These are phyloP conservation scores for Drosophila anomalipes DNA, from an alignment of 2,888 invertebrate genomes.

Conservation along the genomic window DNA sequence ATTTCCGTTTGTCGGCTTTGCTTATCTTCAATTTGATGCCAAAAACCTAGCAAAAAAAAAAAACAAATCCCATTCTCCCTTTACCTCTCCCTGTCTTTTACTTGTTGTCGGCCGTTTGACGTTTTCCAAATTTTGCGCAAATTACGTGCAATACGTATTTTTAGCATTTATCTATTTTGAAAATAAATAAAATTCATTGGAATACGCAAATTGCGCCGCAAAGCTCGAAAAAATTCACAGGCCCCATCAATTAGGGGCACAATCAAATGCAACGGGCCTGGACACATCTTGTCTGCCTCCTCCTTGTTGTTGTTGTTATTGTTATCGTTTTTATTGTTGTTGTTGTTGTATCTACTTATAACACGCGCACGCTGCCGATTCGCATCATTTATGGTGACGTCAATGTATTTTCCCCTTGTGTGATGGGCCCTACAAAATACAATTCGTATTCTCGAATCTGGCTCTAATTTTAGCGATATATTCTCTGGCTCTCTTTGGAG, in stretches of 20 bases:
- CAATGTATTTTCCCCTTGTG: conserved; percentile 45
- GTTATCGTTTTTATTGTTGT: not conserved
- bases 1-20: conserved; percentile 59
- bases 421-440: conserved; percentile 42
- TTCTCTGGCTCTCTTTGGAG: conserved; percentile 42
- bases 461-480: conserved; percentile 58
- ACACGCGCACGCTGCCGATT: conserved; percentile 35
- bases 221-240: conserved; percentile 32
- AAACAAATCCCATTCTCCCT: not conserved
- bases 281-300: not conserved
- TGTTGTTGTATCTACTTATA: conserved; percentile 25
- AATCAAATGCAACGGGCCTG: conserved; percentile 45
- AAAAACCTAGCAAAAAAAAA: conserved; percentile 31
- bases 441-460: conserved; percentile 1
- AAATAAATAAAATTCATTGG: conserved; percentile 64
- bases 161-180: conserved; percentile 61
- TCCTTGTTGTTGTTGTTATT: conserved; percentile 1
- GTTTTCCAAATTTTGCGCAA: conserved; percentile 47
- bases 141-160: conserved; percentile 46
- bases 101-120: conserved; percentile 42
- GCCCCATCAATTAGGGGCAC: conserved; percentile 48
- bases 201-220: conserved; percentile 62
- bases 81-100: not conserved
- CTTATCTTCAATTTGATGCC: conserved; percentile 46
- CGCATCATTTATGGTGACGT: conserved; percentile 68